Evolutionary conservation across 2,797 vertebrate species (phyloP), one percentile per base, ranked within the genome.

Genomic region (Chromis chromis): DNA sequence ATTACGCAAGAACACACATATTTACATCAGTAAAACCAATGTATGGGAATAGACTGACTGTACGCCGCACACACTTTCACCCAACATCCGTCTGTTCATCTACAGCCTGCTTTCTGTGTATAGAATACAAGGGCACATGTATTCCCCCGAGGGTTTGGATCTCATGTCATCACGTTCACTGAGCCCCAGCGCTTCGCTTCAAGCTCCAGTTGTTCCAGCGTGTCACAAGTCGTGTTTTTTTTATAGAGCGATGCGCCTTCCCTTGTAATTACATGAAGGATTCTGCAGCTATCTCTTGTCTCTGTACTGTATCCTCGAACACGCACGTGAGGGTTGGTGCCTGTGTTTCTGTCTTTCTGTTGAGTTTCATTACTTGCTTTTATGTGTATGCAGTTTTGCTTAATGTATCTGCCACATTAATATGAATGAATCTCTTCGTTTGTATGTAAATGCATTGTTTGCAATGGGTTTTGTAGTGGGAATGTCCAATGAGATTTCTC

Each of bases 81-180:
- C 28, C 19, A 58, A 50, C 69, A 76, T 61, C 62, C 16, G 19
- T 76, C 62, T 77, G 58, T 70, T 84, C 75, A 21, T 76, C 70
- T 74, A 9, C n/a, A 24, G 59, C 52, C 74, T 68, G 46, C 57
- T 65, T 71, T 59, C 63, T 73, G 67, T 68, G 59, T 66, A 54
- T 36, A 70, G 73, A n/a, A 42, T 69, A 82, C 67, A 71, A 80
- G 69, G 64, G 80, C 82, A 49, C 70, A 62, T 82, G 79, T 80
- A 74, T 61, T 83, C 85, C 85, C 89, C 73, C 0, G 62, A 76
- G 84, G 80, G 74, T 65, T 80, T 65, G 68, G 69, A 82, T 84
- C 74, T 81, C 78, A 68, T 76, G 78, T 83, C 73, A 70, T 77
- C 61, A 19, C 79, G 81, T 77, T 86, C 83, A 13, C 52, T 70